Conservation (phyloP, 2,113 vertebrate genomes). For the Alosa alosa region DNA sequence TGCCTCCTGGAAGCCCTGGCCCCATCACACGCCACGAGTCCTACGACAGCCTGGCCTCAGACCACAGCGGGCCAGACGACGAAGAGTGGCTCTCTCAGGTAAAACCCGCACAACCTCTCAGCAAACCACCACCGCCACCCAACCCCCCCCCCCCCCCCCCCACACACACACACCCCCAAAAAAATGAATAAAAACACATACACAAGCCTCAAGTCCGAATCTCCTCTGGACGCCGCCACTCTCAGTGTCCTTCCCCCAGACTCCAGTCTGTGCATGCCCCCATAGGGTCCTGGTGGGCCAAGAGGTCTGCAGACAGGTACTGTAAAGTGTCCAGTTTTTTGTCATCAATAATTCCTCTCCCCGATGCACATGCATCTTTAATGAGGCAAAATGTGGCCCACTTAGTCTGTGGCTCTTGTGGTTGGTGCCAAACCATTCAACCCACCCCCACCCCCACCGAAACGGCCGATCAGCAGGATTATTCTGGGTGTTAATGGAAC, state of each 20-base stretch:
- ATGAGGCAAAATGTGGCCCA: slow-evolving; percentile 61
- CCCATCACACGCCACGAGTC: slow-evolving; percentile 90
- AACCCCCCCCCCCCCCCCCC: not conserved
- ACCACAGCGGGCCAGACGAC: slow-evolving; percentile 92
- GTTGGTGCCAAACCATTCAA: not conserved
- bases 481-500: not conserved
- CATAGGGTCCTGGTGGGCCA: too few species aligned
- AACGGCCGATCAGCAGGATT: slow-evolving; percentile 2
- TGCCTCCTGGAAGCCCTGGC: slow-evolving; percentile 85
- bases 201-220: too few species aligned
- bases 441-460: not conserved
- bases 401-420: slow-evolving; percentile 51
- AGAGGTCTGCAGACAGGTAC: too few species aligned
- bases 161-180: not conserved
- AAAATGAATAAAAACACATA: not conserved
- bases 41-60: slow-evolving; percentile 89
- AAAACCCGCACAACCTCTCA: slow-evolving; percentile 29
- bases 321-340: slow-evolving; percentile 57
- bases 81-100: slow-evolving; percentile 99
- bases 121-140: too few species aligned
- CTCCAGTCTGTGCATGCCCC: too few species aligned
- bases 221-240: not conserved
- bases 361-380: slow-evolving; percentile 56
- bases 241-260: not conserved
- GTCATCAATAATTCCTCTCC: slow-evolving; percentile 67